Base-by-base conservation (phyloP, 2,888 invertebrate genomes). In the Punctoribates punctum region DNA sequence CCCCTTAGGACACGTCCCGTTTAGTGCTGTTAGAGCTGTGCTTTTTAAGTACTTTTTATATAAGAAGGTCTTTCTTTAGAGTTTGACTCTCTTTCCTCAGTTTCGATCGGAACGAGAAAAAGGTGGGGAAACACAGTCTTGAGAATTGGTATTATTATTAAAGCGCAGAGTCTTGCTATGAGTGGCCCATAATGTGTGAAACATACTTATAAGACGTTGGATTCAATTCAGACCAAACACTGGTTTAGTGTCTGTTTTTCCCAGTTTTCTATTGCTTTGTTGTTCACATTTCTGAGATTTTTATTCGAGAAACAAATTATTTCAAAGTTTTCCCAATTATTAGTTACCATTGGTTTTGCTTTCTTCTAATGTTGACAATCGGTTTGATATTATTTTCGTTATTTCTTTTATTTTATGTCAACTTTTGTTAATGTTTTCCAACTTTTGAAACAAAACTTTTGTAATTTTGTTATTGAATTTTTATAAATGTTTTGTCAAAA, bases 1-100 rank as follows among this genome's bases (percentile, higher is more conserved):
- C 42, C 67, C 67, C 67, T 67, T 17, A 67, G 67, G 67, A 67
- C 67, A 60, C 60, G 38, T 67, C 38, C 67, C 42, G 67, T 67
- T 67, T 29, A 42, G 20, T 20, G 29, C 20, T 60, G 23, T 60
- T 60, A 60, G 29, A 34, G 57, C 65, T 34, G 8, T 38, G 11
- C 27, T 29, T 60, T 42, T 25, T 20, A 67, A 67, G 34, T 17
- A 67, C 67, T 67, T 67, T 57, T 67, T 67, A 67, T 67, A 67
- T 67, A 67, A 67, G 67, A 42, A 38, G 38, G 38, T 38, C 60
- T 29, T 60, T 60, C 60, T 23, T 29, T 23, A 20, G n/a, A 23
- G 57, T 57, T 23, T 34, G 34, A 34, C 34, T 34, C 34, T 34
- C 34, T 34, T 34, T 34, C 34, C 34, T 34, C 34, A 34, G 34